Evolutionary conservation across 2,888 invertebrate genomes (phyloP).

Genomic region (Antitype chi): DNA sequence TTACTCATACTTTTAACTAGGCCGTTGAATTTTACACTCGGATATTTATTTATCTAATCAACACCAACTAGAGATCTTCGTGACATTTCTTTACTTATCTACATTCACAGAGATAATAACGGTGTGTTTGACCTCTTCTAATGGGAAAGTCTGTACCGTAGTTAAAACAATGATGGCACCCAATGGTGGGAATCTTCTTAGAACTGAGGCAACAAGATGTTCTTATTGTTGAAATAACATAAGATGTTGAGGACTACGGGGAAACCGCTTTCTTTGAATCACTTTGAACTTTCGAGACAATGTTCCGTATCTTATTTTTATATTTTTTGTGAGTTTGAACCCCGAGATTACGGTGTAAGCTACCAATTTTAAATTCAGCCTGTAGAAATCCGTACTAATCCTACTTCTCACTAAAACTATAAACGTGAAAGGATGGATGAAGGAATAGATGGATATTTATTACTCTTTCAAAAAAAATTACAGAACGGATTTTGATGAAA

Average conservation of each 20-base stretch:
- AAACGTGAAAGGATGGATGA: not conserved
- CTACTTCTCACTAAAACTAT: not conserved
- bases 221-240: constrained; percentile 30
- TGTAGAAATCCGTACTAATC: not conserved
- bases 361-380: not conserved
- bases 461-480: too few relatives aligned
- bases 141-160: constrained; percentile 31
- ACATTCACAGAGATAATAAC: constrained; percentile 27
- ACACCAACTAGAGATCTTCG: too few relatives aligned
- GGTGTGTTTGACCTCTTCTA: constrained; percentile 24
- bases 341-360: not conserved
- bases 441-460: too few relatives aligned
- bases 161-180: constrained; percentile 43
- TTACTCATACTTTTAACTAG: not conserved
- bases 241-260: not conserved
- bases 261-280: constrained; percentile 38
- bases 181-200: constrained; percentile 30
- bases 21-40: not conserved
- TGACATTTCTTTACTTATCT: constrained; percentile 25
- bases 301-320: not conserved
- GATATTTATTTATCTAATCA: not conserved
- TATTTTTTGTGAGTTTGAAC: not conserved
- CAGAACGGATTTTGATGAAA: not conserved
- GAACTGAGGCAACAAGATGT: constrained; percentile 21
- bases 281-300: constrained; percentile 14